Evolutionary conservation across 2,888 invertebrate genomes (phyloP), one percentile per base, ranked within the genome.

Genomic region (Baccha elongata): DNA sequence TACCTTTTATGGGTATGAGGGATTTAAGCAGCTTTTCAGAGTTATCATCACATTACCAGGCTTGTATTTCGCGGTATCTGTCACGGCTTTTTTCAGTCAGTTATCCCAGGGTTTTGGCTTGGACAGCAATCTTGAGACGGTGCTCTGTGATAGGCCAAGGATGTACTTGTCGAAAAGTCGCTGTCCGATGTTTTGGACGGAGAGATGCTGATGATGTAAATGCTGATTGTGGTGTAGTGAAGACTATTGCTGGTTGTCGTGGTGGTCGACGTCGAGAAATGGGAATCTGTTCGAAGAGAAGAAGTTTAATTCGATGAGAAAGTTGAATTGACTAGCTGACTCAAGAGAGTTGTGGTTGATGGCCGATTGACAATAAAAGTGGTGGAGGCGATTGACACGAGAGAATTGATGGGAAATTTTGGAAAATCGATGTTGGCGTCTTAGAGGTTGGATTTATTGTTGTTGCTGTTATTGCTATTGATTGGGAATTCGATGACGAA

Each of bases 61-160:
- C 98, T 92, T 99, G 98, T 98, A 99, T 99, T 92, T 99, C 99
- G 88, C 99, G 93, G 92, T 99, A 99, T 87, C 99, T 99, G 92
- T 99, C 99, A 69, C 99, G 93, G 35, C 99, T 99, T 91, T 99
- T 99, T 92, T 99, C 99, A 74, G 99, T 99, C 89, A 99, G 93
- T 92, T 99, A 92, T 99, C 98, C 99, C 99, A 99, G 11, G 98
- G 98, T 91, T 99, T 99, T 68, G 99, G 99, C 91, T 99, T 99
- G 86, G 99, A 99, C 84, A 99, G 93, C 88, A 99, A 92, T 92
- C 99, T 99, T 85, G 98, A 98, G 53, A 99, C 99, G 21, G 99
- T 99, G 79, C 99, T 99, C 91, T 99, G 99, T 84, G 96, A 98
- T 84, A 98, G 92, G 0, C 99, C 99, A 86, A 99, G 94, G 60